Base-by-base conservation (phyloP, 1,140 invertebrate genomes). In the Tigriopus japonicus region DNA sequence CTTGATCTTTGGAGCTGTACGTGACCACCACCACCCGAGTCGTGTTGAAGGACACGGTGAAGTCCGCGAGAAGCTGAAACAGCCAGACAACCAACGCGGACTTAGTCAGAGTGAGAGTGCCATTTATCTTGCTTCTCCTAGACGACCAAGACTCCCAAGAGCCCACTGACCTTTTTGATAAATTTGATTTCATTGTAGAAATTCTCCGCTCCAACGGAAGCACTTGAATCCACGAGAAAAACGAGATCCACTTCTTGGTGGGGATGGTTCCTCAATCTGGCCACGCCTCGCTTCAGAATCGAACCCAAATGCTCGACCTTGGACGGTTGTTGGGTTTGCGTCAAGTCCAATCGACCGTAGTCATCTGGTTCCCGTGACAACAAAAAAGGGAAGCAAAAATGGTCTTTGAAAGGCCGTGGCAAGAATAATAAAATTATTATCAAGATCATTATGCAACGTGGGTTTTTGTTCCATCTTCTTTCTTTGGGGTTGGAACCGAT, bases 121-220 rank as follows among this genome's bases (percentile, higher is more conserved):
- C 28, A 35, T 35, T 35, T 35, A 35, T 35, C 28, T 35, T 35
- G 9, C 28, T n/a, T n/a, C n/a, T n/a, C n/a, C n/a, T n/a, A n/a
- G n/a, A n/a, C n/a, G n/a, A n/a, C n/a, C n/a, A n/a, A n/a, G n/a
- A n/a, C 28, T 35, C 28, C 28, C 28, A 35, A 35, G 28, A 35
- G 28, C 28, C 28, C 28, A 35, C 28, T 35, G 21, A 54, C 52
- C 21, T 82, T 82, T 64, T 77, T 77, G 2, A 83, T 81, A 68
- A 85, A 84, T 65, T 78, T 81, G 40, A 83, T 67, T 68, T 84
- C 82, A 64, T 79, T 80, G 60, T 72, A 71, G 68, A 84, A 85
- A 69, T 84, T 82, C 2, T 75, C 70, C 51, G 73, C 69, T 1
- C 82, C 82, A 1, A 84, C 79, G 53, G 78, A 81, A 0, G 78